Conservation (phyloP, 1,140 invertebrate genomes). For the Watersipora subatra region DNA sequence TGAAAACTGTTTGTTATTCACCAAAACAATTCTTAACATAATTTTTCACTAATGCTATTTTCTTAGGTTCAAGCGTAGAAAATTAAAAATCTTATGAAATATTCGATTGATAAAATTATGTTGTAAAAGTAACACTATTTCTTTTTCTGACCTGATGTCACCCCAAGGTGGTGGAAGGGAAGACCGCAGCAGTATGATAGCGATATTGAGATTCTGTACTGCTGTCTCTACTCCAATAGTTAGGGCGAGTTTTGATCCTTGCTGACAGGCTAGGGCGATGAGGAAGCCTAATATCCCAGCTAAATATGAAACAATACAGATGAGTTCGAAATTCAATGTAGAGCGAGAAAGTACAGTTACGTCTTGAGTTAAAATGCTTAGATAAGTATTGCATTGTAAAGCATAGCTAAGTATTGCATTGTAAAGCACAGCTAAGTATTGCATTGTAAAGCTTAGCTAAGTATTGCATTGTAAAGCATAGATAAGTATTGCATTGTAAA, state of each 20-base stretch:
- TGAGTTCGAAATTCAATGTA: background rate
- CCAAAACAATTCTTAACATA: too few relatives aligned
- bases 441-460: background rate
- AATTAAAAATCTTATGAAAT: background rate
- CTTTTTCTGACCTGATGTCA: slow-evolving; percentile 20
- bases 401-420: background rate
- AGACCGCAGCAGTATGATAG: slow-evolving; percentile 39
- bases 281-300: background rate
- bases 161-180: slow-evolving; percentile 41
- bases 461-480: too few relatives aligned
- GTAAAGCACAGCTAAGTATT: background rate
- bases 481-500: too few relatives aligned
- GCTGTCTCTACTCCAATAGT: slow-evolving; percentile 46
- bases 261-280: slow-evolving; percentile 19
- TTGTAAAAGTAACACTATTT: background rate
- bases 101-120: background rate
- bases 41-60: background rate
- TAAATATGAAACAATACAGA: background rate
- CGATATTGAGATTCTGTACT: slow-evolving; percentile 42
- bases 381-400: background rate
- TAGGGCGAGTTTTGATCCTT: slow-evolving; percentile 30
- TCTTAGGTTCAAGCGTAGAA: background rate
- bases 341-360: background rate
- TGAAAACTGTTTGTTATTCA: too few relatives aligned
- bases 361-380: background rate